Percentiles rank a stretch among this genome's conserved stretches.
These are phyloP conservation scores for Corella eumyota DNA, from an alignment of 23 tunicate genomes.

Conservation along the genomic window DNA sequence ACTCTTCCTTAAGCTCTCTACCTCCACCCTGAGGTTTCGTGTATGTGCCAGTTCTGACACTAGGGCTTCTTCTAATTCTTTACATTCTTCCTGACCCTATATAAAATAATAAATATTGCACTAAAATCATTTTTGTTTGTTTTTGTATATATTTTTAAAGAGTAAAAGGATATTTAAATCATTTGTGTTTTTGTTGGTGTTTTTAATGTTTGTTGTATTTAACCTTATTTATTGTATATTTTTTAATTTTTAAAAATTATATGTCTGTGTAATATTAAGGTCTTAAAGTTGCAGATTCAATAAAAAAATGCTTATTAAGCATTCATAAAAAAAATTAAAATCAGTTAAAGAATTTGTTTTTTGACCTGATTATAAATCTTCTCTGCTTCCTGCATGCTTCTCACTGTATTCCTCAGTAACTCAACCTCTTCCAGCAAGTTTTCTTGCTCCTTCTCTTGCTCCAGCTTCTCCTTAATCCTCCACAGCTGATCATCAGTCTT, in stretches of 20 bases:
- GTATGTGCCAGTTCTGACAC: conserved; percentile 35
- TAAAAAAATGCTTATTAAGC: too few relatives aligned
- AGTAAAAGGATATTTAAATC: too few relatives aligned
- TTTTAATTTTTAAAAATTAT: too few relatives aligned
- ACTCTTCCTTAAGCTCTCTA: conserved; percentile 37
- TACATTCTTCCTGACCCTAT: conserved; percentile 77
- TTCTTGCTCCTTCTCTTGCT: conserved; percentile 50
- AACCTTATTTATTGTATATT: too few relatives aligned
- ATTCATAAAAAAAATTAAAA: too few relatives aligned
- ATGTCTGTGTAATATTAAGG: too few relatives aligned
- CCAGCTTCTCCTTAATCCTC: conserved; percentile 66
- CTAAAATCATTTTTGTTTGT: too few relatives aligned
- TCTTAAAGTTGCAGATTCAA: too few relatives aligned
- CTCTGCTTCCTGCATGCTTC: conserved; percentile 77
- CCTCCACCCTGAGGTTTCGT: conserved; percentile 27
- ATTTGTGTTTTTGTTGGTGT: too few relatives aligned
- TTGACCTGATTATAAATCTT: conserved; percentile 69
- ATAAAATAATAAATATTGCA: neutral
- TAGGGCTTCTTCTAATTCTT: conserved; percentile 24
- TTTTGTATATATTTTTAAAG: too few relatives aligned
- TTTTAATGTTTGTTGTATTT: too few relatives aligned
- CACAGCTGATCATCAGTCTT: conserved; percentile 84
- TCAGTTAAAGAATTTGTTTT: too few relatives aligned
- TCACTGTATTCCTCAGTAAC: conserved; percentile 56
- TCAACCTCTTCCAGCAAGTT: conserved; percentile 75